Evolutionary conservation across 2,113 vertebrate species (phyloP).

Genomic region (Haemorhous mexicanus): DNA sequence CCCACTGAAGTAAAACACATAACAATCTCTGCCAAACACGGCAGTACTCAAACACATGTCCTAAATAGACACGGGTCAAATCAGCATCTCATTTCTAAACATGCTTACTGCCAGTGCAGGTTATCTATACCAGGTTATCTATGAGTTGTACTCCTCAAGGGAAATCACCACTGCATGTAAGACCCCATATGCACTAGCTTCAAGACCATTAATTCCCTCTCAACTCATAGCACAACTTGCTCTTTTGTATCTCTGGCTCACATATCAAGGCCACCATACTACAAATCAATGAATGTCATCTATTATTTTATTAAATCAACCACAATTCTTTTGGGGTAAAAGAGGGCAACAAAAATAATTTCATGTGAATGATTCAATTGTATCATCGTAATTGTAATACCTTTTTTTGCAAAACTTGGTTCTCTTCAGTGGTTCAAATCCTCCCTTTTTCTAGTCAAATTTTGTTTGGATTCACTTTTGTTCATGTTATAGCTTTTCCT

Average conservation of each 20-base stretch:
- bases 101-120: rapidly evolving
- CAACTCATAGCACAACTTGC: not conserved
- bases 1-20: not conserved
- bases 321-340: not conserved
- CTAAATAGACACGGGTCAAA: not conserved
- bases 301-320: not conserved
- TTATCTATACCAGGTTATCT: not conserved
- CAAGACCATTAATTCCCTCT: not conserved
- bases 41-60: rapidly evolving
- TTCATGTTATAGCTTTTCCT: not conserved
- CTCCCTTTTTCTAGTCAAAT: not conserved
- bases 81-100: not conserved
- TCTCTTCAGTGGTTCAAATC: not conserved
- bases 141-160: not conserved
- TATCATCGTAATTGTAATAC: not conserved
- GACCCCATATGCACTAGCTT: not conserved
- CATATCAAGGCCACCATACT: not conserved
- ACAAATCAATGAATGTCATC: not conserved
- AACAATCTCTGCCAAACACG: not conserved
- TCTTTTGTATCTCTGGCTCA: not conserved
- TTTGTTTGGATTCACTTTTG: not conserved
- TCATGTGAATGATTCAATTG: not conserved
- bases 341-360: not conserved
- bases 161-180: not conserved
- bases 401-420: not conserved